phyloP scores from a whole-genome alignment of 2,113 vertebrate genomes.

The Probosciger aterrimus region DNA sequence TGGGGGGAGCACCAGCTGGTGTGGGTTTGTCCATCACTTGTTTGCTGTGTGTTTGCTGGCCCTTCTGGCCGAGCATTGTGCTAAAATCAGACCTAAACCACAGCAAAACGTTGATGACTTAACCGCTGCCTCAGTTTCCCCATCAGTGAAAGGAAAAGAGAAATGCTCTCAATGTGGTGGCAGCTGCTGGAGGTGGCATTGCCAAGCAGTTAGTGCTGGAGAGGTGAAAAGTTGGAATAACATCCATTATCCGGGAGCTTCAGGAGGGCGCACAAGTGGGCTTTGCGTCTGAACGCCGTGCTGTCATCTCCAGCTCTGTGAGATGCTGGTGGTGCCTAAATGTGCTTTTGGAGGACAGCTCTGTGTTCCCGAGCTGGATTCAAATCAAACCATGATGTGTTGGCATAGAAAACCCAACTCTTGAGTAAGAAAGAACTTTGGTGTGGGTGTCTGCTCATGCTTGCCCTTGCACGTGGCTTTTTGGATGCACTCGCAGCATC shows the following conservation, averaged over 20 bases:
- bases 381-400: neutral
- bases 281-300: rapidly evolving
- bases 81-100: neutral
- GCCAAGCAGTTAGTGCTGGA: neutral
- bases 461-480: neutral
- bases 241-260: neutral
- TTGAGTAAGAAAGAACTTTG: neutral
- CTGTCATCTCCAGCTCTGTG: neutral
- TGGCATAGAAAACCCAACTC: neutral
- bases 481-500: neutral
- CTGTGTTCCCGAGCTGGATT: neutral
- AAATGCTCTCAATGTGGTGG: neutral
- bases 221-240: neutral
- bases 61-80: rapidly evolving
- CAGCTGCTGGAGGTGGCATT: neutral
- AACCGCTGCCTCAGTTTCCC: neutral
- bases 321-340: neutral
- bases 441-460: rapidly evolving
- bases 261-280: neutral
- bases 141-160: neutral
- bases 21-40: neutral
- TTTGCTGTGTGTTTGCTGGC: neutral
- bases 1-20: neutral
- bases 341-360: neutral
- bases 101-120: neutral